Evolutionary conservation across 2,888 invertebrate species (phyloP).

Genomic region (Octonoba sinensis): DNA sequence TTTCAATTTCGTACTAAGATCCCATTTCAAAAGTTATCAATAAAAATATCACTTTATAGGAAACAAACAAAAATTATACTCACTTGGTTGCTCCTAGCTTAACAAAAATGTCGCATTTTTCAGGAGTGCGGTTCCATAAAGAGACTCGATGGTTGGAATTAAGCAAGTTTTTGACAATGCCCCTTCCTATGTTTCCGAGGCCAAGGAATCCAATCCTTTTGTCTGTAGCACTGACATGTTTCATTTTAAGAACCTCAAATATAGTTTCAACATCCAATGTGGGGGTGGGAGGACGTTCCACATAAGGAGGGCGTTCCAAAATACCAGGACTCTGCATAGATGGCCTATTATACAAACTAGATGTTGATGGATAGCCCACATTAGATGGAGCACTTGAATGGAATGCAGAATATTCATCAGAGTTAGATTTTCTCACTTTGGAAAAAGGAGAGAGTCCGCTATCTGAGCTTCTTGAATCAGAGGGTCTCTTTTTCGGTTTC

Average conservation of each 20-base stretch:
- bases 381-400: not conserved
- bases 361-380: not conserved
- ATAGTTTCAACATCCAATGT: constrained; percentile 83
- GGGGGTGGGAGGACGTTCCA: constrained; percentile 73
- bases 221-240: constrained; percentile 86
- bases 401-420: constrained; percentile 2
- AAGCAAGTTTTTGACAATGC: constrained; percentile 93
- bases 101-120: constrained; percentile 89
- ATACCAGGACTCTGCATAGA: constrained; percentile 4
- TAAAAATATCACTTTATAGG: too few relatives aligned
- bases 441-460: not conserved
- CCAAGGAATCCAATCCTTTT: constrained; percentile 95
- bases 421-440: not conserved
- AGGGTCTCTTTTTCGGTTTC: not conserved
- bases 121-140: constrained; percentile 92
- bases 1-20: too few relatives aligned
- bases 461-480: not conserved
- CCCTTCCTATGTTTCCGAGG: constrained; percentile 94
- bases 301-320: constrained; percentile 3
- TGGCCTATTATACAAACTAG: not conserved
- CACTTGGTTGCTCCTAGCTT: constrained; percentile 80
- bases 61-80: too few relatives aligned
- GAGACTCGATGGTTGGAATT: constrained; percentile 90
- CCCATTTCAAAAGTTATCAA: too few relatives aligned
- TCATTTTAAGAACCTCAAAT: constrained; percentile 83